Evolutionary conservation across 2,888 invertebrate species (phyloP), one percentile per base, ranked within the genome.

Genomic region (Drosophila neotestacea): DNA sequence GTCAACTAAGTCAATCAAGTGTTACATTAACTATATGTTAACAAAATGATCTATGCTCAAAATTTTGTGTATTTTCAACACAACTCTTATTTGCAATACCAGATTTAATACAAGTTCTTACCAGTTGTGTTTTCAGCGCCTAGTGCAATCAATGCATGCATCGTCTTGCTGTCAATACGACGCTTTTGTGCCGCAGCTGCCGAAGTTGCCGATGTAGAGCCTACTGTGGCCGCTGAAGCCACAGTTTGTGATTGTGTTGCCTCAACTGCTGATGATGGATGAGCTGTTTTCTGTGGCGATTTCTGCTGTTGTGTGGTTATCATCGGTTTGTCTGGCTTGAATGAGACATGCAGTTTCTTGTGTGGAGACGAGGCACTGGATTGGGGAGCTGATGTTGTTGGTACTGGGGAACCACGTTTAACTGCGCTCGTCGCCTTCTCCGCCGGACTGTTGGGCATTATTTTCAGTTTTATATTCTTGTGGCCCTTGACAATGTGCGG

Each of bases 401-500:
- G 60, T 51, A 73, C 36, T 44, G 77, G 60, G 0, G 72, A 60
- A 46, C 58, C 61, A 22, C 82, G 56, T 48, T 70, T 64, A 6
- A 39, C 58, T 51, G 72, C 11, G 34, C 62, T 48, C 16, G 77
- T 13, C 61, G 78, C 71, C 61, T 91, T 92, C 1, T 92, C 90
- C 36, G 90, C 63, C 5, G 87, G 77, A 59, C 70, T 79, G 65
- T 89, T 95, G 65, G 96, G 95, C 92, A 97, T 94, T 72, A 97
- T 97, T 93, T 97, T 97, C 13, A 97, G 92, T 90, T 96, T 96
- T 36, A 97, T 97, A 88, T 96, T 97, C 91, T 97, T 97, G 88
- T 96, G 97, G 84, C 96, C 96, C 91, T 96, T 96, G 0, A 97
- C 96, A 69, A 97, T 93, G 91, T 97, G 96, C 0, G 97, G 97